These are phyloP conservation scores for Pygoscelis antarcticus DNA, from an alignment of 2,113 vertebrate genomes.

Conservation along the genomic window DNA sequence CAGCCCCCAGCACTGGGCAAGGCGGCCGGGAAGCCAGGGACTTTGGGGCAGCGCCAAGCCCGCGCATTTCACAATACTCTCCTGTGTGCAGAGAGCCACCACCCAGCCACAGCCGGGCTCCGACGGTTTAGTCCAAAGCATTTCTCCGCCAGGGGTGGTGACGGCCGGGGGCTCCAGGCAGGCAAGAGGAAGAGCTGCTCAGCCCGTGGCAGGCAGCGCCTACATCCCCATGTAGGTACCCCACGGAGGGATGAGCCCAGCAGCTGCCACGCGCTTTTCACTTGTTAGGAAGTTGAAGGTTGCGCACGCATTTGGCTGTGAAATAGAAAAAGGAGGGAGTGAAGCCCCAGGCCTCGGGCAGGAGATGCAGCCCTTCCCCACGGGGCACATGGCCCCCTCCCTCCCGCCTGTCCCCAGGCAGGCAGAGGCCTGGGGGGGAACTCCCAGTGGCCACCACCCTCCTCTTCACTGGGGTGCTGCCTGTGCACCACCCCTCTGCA, in stretches of 20 bases:
- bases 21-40: background rate
- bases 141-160: rapidly evolving
- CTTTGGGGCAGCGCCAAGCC: background rate
- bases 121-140: rapidly evolving
- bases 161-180: rapidly evolving
- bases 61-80: rapidly evolving
- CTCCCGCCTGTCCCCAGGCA: rapidly evolving
- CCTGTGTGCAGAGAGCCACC: background rate
- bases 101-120: background rate
- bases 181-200: background rate
- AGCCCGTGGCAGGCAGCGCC: background rate
- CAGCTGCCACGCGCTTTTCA: constrained; percentile 82
- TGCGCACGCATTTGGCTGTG: constrained; percentile 92
- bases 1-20: background rate
- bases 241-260: constrained; percentile 88
- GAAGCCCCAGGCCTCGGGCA: background rate
- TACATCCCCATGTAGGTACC: background rate
- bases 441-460: background rate
- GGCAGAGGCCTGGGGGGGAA: rapidly evolving
- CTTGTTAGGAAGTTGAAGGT: constrained; percentile 93
- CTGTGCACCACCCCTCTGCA: background rate
- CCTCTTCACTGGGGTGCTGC: background rate
- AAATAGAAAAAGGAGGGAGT: background rate
- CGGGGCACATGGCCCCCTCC: rapidly evolving
- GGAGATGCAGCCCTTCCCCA: background rate